Base-by-base conservation (phyloP, 1,140 invertebrate species). In the Mylabris phalerata region DNA sequence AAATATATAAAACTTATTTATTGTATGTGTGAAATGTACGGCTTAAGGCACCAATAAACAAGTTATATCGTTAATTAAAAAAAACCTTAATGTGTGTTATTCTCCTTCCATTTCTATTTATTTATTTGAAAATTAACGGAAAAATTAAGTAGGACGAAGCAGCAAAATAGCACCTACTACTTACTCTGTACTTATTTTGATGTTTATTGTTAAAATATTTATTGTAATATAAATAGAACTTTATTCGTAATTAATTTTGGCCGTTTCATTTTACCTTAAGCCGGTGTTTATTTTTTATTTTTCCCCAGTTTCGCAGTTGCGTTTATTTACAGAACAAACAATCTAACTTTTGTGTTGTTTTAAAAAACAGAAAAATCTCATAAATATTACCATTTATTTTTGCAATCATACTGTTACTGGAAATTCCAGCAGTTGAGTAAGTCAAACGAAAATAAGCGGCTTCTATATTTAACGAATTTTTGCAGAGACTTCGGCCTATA, bases 341-440 rank as follows among this genome's bases (percentile, higher is more conserved):
- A 7, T 90, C 90, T 59, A 89, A 92, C 58, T 82, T 80, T 0
- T 84, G 19, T 19, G 19, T 19, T 19, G 19, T 19, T 19, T 19
- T 19, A 19, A 19, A 19, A 19, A 19, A 19, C 19, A 19, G 19
- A 19, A 19, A 19, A 19, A 2, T 19, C 19, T 19, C 19, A 19
- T 19, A 19, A 19, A 19, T 19, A 19, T 19, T 19, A 19, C 19
- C 19, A 19, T 19, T 19, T 19, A 19, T 19, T 19, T 19, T 19
- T 19, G 19, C 19, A 19, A 19, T 19, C 19, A 19, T 19, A 19
- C 19, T 19, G 19, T 19, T 19, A 19, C 1, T 19, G 19, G 19
- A 19, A 19, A 19, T 19, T 19, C 19, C 19, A 19, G 1, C 19
- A 19, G 19, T 19, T 19, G 19, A 19, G 19, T 19, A 19, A 19